A percentile compares a stretch with the other conserved stretches of the same genome.
Evolutionary conservation across 2,797 vertebrate genomes (phyloP).

Genomic region (Diceros bicornis): DNA sequence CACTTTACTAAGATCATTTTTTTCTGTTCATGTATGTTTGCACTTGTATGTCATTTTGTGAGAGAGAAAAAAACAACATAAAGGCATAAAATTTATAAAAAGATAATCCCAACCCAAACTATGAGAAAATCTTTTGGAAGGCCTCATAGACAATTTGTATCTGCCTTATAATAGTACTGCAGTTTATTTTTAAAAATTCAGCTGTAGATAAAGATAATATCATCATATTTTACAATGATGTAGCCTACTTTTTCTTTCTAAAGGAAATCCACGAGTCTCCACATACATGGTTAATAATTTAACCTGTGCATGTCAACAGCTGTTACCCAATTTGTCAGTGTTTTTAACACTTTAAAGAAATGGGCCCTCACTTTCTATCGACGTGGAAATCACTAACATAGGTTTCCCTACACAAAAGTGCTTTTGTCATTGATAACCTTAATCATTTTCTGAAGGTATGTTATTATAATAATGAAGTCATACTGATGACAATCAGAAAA

Average conservation of each 20-base stretch:
- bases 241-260: neutral
- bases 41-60: neutral
- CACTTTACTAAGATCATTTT: neutral
- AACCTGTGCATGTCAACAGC: neutral
- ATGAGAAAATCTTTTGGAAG: constrained; percentile 15
- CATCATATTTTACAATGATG: neutral
- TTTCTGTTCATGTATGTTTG: neutral
- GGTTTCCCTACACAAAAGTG: neutral
- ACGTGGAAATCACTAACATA: neutral
- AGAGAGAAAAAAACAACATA: neutral
- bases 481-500: neutral
- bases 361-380: neutral
- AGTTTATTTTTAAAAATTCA: neutral
- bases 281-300: neutral
- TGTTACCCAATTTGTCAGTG: neutral
- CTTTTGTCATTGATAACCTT: neutral
- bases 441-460: neutral
- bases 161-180: neutral
- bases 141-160: neutral
- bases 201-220: neutral
- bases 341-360: neutral
- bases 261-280: neutral
- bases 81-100: neutral
- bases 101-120: neutral
- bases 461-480: neutral